A percentile compares a stretch with the other conserved stretches of the same genome.
phyloP scores from a whole-genome alignment of 2,113 vertebrate species.

The Terrapene triunguis region DNA sequence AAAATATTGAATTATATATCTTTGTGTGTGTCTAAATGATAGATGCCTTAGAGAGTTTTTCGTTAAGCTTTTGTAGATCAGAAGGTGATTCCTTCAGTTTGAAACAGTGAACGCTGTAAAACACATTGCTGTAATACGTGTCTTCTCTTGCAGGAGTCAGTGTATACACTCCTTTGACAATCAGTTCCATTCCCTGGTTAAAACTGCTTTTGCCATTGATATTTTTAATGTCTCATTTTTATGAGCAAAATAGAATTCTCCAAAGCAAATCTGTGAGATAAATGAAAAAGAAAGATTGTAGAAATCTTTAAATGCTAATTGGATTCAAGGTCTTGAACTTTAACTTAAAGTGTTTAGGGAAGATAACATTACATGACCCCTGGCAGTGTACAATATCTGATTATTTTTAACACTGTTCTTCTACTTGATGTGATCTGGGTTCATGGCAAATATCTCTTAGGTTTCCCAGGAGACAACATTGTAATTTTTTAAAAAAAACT shows the following conservation, averaged over 20 bases:
- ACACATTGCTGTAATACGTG: background rate
- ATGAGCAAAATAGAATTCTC: background rate
- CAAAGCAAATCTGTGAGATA: background rate
- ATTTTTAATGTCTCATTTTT: background rate
- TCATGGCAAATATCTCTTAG: background rate
- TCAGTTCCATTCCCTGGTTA: background rate
- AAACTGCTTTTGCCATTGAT: background rate
- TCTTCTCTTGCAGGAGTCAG: background rate
- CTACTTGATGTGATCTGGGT: background rate
- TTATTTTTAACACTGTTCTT: background rate
- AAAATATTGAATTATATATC: background rate
- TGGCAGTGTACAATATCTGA: background rate
- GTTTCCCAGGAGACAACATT: constrained; percentile 39
- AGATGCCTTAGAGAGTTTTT: background rate
- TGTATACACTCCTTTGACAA: background rate
- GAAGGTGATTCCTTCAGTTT: background rate
- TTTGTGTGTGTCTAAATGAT: background rate
- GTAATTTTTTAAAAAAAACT: background rate
- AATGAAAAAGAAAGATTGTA: background rate
- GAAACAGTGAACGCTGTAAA: background rate
- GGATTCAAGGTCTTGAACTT: background rate
- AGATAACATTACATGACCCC: background rate
- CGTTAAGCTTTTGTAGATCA: background rate
- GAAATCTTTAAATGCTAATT: background rate
- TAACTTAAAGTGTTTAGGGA: background rate